Evolutionary conservation across 1,140 invertebrate genomes (phyloP).

Genomic region (Dufourea novaeangliae): DNA sequence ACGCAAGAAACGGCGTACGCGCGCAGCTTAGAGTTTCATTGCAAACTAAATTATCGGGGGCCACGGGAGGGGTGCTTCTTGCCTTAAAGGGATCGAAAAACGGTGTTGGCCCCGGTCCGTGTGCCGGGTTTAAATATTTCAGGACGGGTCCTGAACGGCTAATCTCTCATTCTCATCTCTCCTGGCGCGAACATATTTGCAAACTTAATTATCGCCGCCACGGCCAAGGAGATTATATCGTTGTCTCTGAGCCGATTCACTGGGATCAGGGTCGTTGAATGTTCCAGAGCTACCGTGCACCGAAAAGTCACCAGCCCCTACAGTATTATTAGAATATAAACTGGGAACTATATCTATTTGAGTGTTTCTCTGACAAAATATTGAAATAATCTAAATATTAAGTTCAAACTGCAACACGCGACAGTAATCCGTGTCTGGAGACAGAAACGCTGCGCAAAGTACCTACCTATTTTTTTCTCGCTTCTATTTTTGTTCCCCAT

Average conservation of each 20-base stretch:
- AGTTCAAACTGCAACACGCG: no score
- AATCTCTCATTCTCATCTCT: constrained; percentile 26
- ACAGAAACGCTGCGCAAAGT: no score
- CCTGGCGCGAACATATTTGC: constrained; percentile 33
- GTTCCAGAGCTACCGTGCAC: not conserved
- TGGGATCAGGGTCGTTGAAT: constrained; percentile 6
- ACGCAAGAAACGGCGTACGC: constrained; percentile 31
- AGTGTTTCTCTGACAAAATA: no score
- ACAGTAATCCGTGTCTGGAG: no score
- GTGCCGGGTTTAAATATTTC: constrained; percentile 36
- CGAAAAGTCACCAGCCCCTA: not conserved
- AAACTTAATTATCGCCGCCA: constrained; percentile 56
- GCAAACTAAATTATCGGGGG: constrained; percentile 47
- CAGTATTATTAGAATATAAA: not conserved
- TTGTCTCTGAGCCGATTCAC: constrained; percentile 31
- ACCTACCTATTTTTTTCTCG: no score
- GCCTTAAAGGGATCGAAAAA: not conserved
- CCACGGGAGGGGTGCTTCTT: constrained; percentile 5
- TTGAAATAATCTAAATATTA: no score
- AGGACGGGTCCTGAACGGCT: constrained; percentile 10
- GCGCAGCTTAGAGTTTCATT: constrained; percentile 36
- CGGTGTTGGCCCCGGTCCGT: not conserved
- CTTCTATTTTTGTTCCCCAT: not conserved
- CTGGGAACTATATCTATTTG: no score
- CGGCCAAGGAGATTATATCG: constrained; percentile 40